Evolutionary conservation across 2,888 invertebrate species (phyloP), one percentile per base, ranked within the genome.

Genomic region (Scaptomyza flava): DNA sequence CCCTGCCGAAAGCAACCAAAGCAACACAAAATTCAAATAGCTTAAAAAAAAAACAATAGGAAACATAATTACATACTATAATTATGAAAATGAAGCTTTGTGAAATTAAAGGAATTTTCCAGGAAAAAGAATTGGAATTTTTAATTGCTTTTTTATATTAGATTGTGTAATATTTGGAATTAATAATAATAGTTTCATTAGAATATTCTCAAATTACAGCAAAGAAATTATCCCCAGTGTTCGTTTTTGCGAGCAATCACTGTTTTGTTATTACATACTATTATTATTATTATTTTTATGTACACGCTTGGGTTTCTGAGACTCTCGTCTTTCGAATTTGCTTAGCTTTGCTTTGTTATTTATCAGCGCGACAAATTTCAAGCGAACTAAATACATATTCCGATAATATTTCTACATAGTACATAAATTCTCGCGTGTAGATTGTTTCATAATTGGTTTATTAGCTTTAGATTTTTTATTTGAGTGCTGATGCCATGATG

Each of bases 281-380:
- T 46, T 30, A 12, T 5, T 20, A 48, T 48, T 51, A 41, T 52
- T 36, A 56, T 61, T 41, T 17, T 17, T 17, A 41, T 41, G 9
- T 41, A 9, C 17, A 33, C 57, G 42, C 34, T 33, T 46, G 31
- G 33, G 23, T 17, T 36, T 62, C 50, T 38, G 27, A 46, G 48
- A 4, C 48, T 3, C n/a, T 36, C 23, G 50, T 38, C 51, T 51
- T 51, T 8, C 36, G 11, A 27, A 27, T 38, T 51, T 38, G 51
- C 36, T 51, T 51, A 27, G 51, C 60, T 67, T 72, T 45, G 59
- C 43, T 73, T 66, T 71, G 76, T 71, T 71, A 9, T 81, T 81
- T 84, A 81, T 81, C 81, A 84, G 81, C 81, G 63, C 62, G 52
- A 63, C 59, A 54, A 63, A 65, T 72, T 72, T 75, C 66, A 61